Evolutionary conservation across 2,888 invertebrate species (phyloP).

Genomic region (Leptinotarsa rubiginosa): DNA sequence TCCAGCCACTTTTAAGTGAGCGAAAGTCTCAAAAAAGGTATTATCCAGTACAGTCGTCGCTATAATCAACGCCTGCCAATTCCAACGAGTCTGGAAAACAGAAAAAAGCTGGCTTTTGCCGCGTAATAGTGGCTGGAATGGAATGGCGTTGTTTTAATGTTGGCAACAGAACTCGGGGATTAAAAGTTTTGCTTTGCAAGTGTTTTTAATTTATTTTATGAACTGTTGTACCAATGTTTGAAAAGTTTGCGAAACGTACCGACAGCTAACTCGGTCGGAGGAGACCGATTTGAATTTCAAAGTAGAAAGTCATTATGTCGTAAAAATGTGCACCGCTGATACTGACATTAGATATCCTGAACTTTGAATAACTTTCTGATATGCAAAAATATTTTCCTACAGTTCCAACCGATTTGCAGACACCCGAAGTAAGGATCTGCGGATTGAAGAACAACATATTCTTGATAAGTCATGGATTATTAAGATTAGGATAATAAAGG

Average conservation of each 20-base stretch:
- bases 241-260: neutral
- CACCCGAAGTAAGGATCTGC: no score
- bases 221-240: conserved; percentile 6
- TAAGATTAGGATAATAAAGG: no score
- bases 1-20: conserved; percentile 33
- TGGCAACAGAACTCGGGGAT: neutral
- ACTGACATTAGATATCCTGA: neutral
- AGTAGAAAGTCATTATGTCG: conserved; percentile 4
- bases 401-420: no score
- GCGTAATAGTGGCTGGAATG: conserved; percentile 11
- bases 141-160: conserved; percentile 10
- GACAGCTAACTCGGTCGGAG: neutral
- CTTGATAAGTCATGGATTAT: no score
- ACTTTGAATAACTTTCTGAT: neutral
- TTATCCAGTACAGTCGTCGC: neutral
- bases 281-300: conserved; percentile 7
- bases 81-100: neutral
- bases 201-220: conserved; percentile 16
- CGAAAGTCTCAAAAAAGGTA: conserved; percentile 6
- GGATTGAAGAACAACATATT: no score
- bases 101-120: conserved; percentile 1
- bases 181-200: neutral
- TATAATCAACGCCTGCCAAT: conserved; percentile 16
- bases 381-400: no score
- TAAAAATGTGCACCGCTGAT: neutral